Base-by-base conservation (phyloP, 2,888 invertebrate species). In the Acanthococcus lagerstroemiae region DNA sequence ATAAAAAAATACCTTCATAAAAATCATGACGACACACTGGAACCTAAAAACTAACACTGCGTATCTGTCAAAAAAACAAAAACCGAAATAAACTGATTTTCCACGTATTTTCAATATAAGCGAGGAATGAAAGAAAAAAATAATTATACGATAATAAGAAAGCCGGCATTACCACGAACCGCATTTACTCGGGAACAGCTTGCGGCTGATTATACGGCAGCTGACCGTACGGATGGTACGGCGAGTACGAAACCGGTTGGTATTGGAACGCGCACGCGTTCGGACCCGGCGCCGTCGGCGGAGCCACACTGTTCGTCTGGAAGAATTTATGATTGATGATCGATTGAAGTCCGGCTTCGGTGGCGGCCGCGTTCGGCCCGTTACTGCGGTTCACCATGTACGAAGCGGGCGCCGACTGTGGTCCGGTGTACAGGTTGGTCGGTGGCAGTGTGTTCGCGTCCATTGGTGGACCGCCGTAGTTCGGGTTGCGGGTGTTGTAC, bases 291-390 rank as follows among this genome's bases (percentile, higher is more conserved):
- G 71, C 82, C 81, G 72, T 81, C 44, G 77, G 77, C n/a, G 81
- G 79, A 65, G 81, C 77, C 67, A 80, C 78, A 68, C 80, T 78
- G 69, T 82, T 83, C 17, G 84, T 83, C 72, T 86, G 86, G 79
- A 86, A 87, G 80, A 84, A 87, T 75, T 87, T 87, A 76, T 84
- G 86, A 74, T 84, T 84, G 77, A 81, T 78, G 71, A 82, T 75
- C 50, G 79, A 79, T 71, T 81, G 81, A 69, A 81, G 79, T 52
- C 78, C 79, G 60, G 80, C 80, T 65, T 77, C 77, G 1, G 75
- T 73, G 50, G 67, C 68, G 7, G 69, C 68, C n/a, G 76, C 73
- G 1, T 26, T 9, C 12, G 46, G 26, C 21, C 21, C 25, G 52
- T 61, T 61, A 4, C 37, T 46, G 19, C 48, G 48, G 66, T 78